Base-by-base conservation (phyloP, 2,113 vertebrate genomes). In the Condylura cristata region DNA sequence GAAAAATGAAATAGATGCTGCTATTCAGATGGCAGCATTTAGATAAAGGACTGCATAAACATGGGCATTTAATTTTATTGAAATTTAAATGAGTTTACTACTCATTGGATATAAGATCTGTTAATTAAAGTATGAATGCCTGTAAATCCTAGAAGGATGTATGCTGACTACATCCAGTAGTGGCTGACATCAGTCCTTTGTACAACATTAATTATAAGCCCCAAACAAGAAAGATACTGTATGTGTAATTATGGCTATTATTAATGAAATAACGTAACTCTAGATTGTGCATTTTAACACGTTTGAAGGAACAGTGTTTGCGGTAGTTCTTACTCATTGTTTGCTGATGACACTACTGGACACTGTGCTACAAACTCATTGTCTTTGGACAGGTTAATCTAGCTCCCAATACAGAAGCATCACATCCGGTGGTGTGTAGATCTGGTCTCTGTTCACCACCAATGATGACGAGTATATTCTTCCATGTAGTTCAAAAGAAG, bases 31-130 rank as follows among this genome's bases (percentile, higher is more conserved):
- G 76, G 60, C 87, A 95, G 76, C 94, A 97, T 95, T 96, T 63
- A 95, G 95, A 58, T 95, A 94, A 95, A 95, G 81, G 90, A 44
- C 91, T 93, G 61, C n/a, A 30, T 93, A 97, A 90, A 92, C 86
- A 41, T 90, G 32, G 17, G 60, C 65, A 89, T 92, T 97, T 96
- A 96, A 68, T 94, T 98, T 97, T 96, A 97, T 80, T 96, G 94
- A 90, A 85, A 93, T 96, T 96, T 95, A 94, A 95, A 93, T 80
- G 86, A 86, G 87, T 95, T 96, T 92, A 89, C 86, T 65, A 82
- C 48, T 96, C 80, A 61, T 61, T 97, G 92, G 91, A 92, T 95
- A 92, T 71, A 92, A 96, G 92, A 86, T 94, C 94, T 96, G 63
- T 76, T 97, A 95, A 95, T 90, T 96, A 95, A 87, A 74, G 96